These are phyloP conservation scores for Brachionus rotundiformis DNA, from an alignment of 1,140 invertebrate genomes.

Conservation along the genomic window DNA sequence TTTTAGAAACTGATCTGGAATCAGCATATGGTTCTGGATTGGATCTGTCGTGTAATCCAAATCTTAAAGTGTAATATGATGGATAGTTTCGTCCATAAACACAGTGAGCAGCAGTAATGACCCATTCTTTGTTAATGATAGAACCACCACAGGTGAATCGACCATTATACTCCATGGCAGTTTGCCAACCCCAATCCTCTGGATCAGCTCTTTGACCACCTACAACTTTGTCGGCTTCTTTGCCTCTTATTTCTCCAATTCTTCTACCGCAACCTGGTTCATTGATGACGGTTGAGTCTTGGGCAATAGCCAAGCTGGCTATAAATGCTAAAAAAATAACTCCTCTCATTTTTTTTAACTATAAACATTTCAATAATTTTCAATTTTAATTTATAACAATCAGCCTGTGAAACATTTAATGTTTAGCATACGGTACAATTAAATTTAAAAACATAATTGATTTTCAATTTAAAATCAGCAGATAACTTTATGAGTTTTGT, in stretches of 20 bases:
- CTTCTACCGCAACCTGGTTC: slow-evolving; percentile 14
- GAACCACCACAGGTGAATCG: slow-evolving; percentile 63
- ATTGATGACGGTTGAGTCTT: slow-evolving; percentile 24
- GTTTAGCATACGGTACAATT: background rate
- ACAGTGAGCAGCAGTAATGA: slow-evolving; percentile 74
- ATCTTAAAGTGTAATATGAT: background rate
- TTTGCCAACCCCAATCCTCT: slow-evolving; percentile 49
- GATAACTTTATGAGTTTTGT: background rate
- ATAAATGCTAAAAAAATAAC: slow-evolving; percentile 20
- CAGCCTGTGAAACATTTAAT: background rate
- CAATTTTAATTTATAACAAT: background rate
- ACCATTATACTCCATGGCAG: slow-evolving; percentile 28
- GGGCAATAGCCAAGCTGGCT: slow-evolving; percentile 5
- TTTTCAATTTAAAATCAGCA: background rate
- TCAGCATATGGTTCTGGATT: slow-evolving; percentile 1
- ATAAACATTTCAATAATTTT: background rate
- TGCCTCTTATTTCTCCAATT: background rate
- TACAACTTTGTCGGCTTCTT: slow-evolving; percentile 27
- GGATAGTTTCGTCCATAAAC: slow-evolving; percentile 53
- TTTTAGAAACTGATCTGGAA: background rate
- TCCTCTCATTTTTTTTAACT: slow-evolving; percentile 26
- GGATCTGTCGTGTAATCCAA: slow-evolving; percentile 32
- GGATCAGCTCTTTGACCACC: slow-evolving; percentile 18
- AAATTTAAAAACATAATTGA: background rate
- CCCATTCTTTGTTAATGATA: slow-evolving; percentile 68